Conservation (phyloP, 1,140 invertebrate genomes). For the Panagrolaimus sp. region DNA sequence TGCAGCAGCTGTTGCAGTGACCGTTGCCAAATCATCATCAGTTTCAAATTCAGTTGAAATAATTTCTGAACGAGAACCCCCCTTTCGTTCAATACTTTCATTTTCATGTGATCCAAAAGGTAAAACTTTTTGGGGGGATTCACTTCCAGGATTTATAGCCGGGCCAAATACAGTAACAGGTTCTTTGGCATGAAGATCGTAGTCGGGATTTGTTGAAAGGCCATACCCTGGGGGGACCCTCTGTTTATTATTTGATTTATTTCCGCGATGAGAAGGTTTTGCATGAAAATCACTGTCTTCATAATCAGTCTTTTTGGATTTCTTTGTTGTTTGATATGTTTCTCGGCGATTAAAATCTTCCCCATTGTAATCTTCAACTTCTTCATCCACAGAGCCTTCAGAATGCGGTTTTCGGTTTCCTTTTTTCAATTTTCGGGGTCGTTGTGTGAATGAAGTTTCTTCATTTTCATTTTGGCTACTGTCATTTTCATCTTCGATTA, state of each 20-base stretch:
- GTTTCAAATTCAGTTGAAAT: slow-evolving; percentile 54
- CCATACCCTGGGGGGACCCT: not conserved
- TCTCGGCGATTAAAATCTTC: slow-evolving; percentile 14
- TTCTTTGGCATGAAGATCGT: slow-evolving; percentile 16
- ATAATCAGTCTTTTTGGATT: slow-evolving; percentile 14
- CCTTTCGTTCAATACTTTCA: not conserved
- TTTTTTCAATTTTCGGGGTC: too few species aligned
- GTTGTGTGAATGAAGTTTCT: too few species aligned
- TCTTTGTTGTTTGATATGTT: slow-evolving; percentile 13
- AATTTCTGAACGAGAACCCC: slow-evolving; percentile 3
- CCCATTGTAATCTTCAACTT: not conserved
- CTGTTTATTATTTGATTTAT: slow-evolving; percentile 17
- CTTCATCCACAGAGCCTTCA: too few species aligned
- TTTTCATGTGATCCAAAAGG: slow-evolving; percentile 13
- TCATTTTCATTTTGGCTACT: too few species aligned
- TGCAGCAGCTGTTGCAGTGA: slow-evolving; percentile 20
- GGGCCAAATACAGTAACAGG: slow-evolving; percentile 36
- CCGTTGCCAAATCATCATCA: slow-evolving; percentile 45
- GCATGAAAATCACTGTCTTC: slow-evolving; percentile 7
- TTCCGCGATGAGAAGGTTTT: not conserved
- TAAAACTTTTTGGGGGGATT: not conserved
- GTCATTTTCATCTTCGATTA: too few species aligned
- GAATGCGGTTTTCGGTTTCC: too few species aligned
- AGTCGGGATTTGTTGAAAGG: not conserved
- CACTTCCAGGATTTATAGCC: slow-evolving; percentile 31